phyloP scores from a whole-genome alignment of 2,888 invertebrate species.

The Rutpela maculata region DNA sequence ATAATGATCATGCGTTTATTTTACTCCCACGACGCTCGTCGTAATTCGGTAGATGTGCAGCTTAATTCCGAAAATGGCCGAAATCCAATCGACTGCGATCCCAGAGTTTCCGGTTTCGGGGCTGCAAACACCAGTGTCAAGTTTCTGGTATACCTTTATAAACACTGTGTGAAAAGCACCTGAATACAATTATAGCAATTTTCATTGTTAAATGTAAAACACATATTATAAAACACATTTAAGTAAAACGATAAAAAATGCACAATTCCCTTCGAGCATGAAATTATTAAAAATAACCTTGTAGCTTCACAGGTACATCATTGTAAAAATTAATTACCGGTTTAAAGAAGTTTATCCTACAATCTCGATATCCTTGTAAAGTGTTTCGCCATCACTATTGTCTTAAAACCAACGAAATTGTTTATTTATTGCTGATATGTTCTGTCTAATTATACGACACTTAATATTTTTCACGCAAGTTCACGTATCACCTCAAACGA shows the following conservation, averaged over 20 bases:
- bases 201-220: not conserved
- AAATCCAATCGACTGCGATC: no score
- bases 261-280: not conserved
- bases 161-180: no score
- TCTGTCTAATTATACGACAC: not conserved
- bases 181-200: not conserved
- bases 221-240: not conserved
- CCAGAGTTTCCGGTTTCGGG: no score
- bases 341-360: conserved; percentile 21
- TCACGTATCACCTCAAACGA: not conserved
- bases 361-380: conserved; percentile 24
- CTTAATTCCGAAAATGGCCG: no score
- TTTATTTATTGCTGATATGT: not conserved
- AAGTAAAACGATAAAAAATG: not conserved
- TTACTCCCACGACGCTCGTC: no score
- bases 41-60: no score
- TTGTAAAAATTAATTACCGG: conserved; percentile 24
- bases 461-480: not conserved
- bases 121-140: no score
- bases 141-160: no score
- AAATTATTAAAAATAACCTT: conserved; percentile 27
- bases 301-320: conserved; percentile 4
- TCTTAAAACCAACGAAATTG: not conserved
- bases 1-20: no score
- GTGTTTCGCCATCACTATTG: conserved; percentile 9